Evolutionary conservation across 30 jellyfish, hydroid and myxozoan genomes (phyloP).

Genomic region (Aurelia sp.): DNA sequence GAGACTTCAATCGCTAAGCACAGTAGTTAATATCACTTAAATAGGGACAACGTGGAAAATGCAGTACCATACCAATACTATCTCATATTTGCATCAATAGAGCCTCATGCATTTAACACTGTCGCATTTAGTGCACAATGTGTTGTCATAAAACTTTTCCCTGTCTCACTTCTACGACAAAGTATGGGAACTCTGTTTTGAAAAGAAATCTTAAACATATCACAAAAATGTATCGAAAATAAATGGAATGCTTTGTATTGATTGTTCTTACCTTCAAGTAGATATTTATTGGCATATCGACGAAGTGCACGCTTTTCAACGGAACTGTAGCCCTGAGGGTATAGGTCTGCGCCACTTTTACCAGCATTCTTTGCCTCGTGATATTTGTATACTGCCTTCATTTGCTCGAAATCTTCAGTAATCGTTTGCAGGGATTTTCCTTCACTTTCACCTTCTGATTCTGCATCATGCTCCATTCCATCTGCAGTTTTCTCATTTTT

Average conservation of each 20-base stretch:
- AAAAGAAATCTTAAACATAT: neutral
- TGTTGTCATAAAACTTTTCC: too few relatives aligned
- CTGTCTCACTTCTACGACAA: neutral
- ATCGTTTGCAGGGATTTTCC: neutral
- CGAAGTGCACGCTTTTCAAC: conserved; percentile 27
- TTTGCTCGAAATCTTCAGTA: conserved; percentile 3
- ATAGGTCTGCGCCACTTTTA: neutral
- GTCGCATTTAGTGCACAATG: too few relatives aligned
- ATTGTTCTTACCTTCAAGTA: conserved; percentile 20
- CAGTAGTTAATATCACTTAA: too few relatives aligned
- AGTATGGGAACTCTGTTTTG: neutral
- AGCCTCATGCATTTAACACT: too few relatives aligned
- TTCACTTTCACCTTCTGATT: too few relatives aligned
- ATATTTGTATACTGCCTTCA: conserved; percentile 5
- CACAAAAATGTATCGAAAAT: neutral
- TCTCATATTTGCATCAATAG: too few relatives aligned
- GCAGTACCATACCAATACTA: too few relatives aligned
- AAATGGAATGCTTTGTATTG: neutral
- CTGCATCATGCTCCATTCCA: too few relatives aligned
- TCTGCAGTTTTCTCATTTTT: too few relatives aligned
- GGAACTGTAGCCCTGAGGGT: conserved; percentile 15
- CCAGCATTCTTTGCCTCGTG: conserved; percentile 2
- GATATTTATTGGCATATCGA: conserved; percentile 38
- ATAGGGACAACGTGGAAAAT: too few relatives aligned
- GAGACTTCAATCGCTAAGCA: neutral